Evolutionary conservation across 2,888 invertebrate genomes (phyloP), one percentile per base, ranked within the genome.

Genomic region (Pinctada fucata): DNA sequence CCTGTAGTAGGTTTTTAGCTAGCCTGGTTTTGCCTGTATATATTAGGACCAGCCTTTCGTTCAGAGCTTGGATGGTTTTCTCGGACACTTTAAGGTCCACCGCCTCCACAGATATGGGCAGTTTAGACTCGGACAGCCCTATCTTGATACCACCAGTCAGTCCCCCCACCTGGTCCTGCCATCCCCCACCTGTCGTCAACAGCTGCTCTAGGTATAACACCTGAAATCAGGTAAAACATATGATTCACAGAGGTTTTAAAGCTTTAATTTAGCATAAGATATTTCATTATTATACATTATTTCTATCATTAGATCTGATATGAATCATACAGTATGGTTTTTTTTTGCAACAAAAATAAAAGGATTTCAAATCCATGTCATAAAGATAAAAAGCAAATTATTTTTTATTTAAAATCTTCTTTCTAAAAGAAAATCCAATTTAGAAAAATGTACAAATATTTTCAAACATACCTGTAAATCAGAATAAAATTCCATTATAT

Each of bases 111-210:
- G 87, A 83, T 13, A 93, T 79, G 2, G 93, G 93, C 6, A 93
- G 88, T 75, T 83, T 83, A 2, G 90, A 86, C 63, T 84, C 84
- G 0, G 93, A 93, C 58, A 89, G 85, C 13, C 93, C 93, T 52
- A 93, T 85, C 76, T 93, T 93, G 51, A 94, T 83, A 1, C 94
- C 94, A 1, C 92, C 92, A 58, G 90, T 86, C 10, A 94, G 84
- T 0, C 94, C 94, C 31, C 94, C 94, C 2, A 94, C 92, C 87
- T 93, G 93, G 86, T 94, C 94, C 88, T 94, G 94, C 94, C 94
- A 94, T 0, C 94, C 94, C 2, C 94, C 94, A 3, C 94, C 94
- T 5, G 94, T 93, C 2, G 94, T 94, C 85, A 94, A 87, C 83
- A 94, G 84, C 86, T 94, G 94, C 83, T 94, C 94, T 50, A 94